These are phyloP conservation scores for Lates japonicus DNA, from an alignment of 2,797 vertebrate genomes.

Conservation along the genomic window DNA sequence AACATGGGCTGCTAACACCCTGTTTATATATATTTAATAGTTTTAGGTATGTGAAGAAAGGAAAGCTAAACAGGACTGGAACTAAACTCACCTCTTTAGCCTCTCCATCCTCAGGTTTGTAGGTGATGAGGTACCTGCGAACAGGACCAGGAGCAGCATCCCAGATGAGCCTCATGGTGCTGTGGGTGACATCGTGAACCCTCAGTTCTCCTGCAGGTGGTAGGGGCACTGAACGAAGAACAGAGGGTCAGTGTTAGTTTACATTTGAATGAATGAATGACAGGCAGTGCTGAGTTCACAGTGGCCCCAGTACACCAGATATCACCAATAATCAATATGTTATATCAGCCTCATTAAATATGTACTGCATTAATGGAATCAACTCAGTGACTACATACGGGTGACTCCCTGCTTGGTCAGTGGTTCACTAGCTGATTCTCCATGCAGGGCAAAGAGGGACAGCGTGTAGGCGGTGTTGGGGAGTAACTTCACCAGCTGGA, in stretches of 20 bases:
- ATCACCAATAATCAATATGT: not conserved
- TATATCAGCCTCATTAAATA: not conserved
- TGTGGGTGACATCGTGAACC: slow-evolving; percentile 95
- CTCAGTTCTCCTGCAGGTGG: slow-evolving; percentile 88
- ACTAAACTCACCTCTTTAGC: slow-evolving; percentile 90
- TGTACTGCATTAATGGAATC: not conserved
- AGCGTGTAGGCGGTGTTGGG: slow-evolving; percentile 94
- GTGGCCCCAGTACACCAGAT: too few relatives aligned
- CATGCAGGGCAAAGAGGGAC: slow-evolving; percentile 89
- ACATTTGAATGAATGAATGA: not conserved
- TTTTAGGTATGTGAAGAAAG: not conserved
- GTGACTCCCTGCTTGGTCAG: slow-evolving; percentile 93
- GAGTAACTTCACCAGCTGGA: slow-evolving; percentile 90
- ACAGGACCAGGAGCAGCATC: slow-evolving; percentile 93
- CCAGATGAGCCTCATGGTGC: slow-evolving; percentile 92
- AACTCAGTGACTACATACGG: slow-evolving; percentile 83
- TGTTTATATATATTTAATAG: slow-evolving; percentile 2
- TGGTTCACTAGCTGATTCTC: slow-evolving; percentile 90
- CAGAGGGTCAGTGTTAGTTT: slow-evolving; percentile 10
- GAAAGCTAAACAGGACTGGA: slow-evolving; percentile 1
- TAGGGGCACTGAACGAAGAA: slow-evolving; percentile 88
- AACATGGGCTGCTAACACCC: not conserved
- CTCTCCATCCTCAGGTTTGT: slow-evolving; percentile 90
- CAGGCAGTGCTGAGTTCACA: not conserved
- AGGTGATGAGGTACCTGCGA: slow-evolving; percentile 92